Base-by-base conservation (phyloP, 1,140 invertebrate species). In the Neodiprion virginianus region DNA sequence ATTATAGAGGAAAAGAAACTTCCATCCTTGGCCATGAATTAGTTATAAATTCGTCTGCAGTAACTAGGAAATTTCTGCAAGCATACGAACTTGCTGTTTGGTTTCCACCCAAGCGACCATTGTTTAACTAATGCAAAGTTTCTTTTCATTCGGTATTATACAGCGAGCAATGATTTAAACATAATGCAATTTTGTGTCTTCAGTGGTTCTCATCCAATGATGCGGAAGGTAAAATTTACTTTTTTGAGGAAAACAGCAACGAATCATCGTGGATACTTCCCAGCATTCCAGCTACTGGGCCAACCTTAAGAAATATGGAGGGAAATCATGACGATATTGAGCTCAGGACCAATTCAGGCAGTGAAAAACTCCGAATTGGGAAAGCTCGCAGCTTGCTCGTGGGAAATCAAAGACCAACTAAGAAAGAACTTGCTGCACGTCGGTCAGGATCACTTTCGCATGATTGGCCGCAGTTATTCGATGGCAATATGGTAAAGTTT, bases 151-250 rank as follows among this genome's bases (percentile, higher is more conserved):
- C 28, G 28, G 28, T 40, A 40, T 40, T 40, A 40, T 40, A 40
- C 28, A 40, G 5, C 28, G 28, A 40, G 28, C 28, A 40, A 40
- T 1, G 28, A 40, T 40, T 40, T 40, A 40, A 40, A 40, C 28
- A 40, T 40, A 40, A 40, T 5, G 28, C 28, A 40, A 40, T 40
- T 40, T 40, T 40, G 28, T 40, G 28, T 40, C 28, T 87, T 48
- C 83, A 92, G 91, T 93, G 92, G 92, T 90, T 90, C 80, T 89
- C 90, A 10, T 91, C 91, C n/a, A 88, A 83, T 65, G 91, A 92
- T 83, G 82, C 86, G 7, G 88, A 90, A 81, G 91, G 91, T n/a
- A 88, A 90, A 71, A 88, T 91, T 48, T 93, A 92, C 83, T 92
- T 89, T 79, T 92, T 91, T 80, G 90, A 92, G 81, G 90, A 92